These are phyloP conservation scores for Gisinianus flammeolus DNA, from an alignment of 2,888 invertebrate genomes.

Conservation along the genomic window DNA sequence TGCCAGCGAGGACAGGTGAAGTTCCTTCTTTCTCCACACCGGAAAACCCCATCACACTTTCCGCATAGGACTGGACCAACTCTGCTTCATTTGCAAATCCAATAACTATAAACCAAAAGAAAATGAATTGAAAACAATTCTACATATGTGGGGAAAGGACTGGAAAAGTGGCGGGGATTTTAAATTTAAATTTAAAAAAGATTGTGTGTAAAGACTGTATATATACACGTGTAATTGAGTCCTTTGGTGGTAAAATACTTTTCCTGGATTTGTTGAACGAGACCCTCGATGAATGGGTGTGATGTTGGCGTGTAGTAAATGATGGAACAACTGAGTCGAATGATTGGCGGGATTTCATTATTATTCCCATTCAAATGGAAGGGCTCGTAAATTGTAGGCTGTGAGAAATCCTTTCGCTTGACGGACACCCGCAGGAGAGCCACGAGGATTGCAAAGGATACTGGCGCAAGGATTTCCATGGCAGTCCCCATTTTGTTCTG, in stretches of 20 bases:
- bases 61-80: neutral
- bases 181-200: too few relatives aligned
- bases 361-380: neutral
- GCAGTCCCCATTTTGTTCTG: neutral
- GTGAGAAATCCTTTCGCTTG: neutral
- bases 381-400: neutral
- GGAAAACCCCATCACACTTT: neutral
- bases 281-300: neutral
- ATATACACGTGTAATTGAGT: neutral
- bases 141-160: too few relatives aligned
- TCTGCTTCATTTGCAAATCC: too few relatives aligned
- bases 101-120: too few relatives aligned
- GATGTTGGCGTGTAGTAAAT: neutral
- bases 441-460: neutral
- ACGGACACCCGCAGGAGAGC: too few relatives aligned
- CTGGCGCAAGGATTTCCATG: neutral
- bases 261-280: neutral
- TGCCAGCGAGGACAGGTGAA: conserved; percentile 5
- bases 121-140: too few relatives aligned
- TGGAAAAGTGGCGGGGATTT: too few relatives aligned
- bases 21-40: neutral
- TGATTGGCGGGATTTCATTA: neutral
- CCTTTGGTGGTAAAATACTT: neutral
- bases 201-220: too few relatives aligned
- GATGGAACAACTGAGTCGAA: neutral